These are phyloP conservation scores for Linnaemya tessellans DNA, from an alignment of 2,888 invertebrate genomes.

Conservation along the genomic window DNA sequence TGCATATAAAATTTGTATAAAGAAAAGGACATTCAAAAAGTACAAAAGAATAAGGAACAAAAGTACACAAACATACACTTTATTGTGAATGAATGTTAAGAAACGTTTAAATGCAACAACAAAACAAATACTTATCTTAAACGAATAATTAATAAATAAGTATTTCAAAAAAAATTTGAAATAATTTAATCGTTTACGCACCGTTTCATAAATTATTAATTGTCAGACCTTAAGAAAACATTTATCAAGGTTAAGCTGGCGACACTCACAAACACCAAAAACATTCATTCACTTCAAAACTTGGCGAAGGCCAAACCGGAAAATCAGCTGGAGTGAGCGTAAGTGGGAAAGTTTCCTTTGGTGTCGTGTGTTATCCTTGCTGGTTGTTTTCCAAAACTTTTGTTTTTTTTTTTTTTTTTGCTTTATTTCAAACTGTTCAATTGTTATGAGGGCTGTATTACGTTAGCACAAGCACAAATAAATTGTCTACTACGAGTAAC, in stretches of 20 bases:
- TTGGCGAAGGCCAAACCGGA: neutral
- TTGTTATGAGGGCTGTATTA: slow-evolving; percentile 8
- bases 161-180: slow-evolving; percentile 6
- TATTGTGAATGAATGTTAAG: slow-evolving; percentile 17
- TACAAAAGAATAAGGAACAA: neutral
- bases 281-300: neutral
- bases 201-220: slow-evolving; percentile 50
- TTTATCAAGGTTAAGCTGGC: slow-evolving; percentile 15
- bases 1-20: slow-evolving; percentile 20
- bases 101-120: slow-evolving; percentile 1
- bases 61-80: slow-evolving; percentile 30
- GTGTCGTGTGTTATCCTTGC: slow-evolving; percentile 7
- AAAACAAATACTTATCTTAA: neutral
- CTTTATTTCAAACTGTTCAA: slow-evolving; percentile 29
- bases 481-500: slow-evolving; percentile 1
- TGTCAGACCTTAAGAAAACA: slow-evolving; percentile 23
- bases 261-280: slow-evolving; percentile 24
- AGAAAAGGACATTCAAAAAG: slow-evolving; percentile 45
- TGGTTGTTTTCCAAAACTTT: slow-evolving; percentile 7
- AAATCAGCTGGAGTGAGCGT: neutral
- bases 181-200: slow-evolving; percentile 55
- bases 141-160: slow-evolving; percentile 17
- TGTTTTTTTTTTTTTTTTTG: slow-evolving; percentile 4
- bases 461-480: slow-evolving; percentile 9
- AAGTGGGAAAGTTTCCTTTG: slow-evolving; percentile 11